These are phyloP conservation scores for Phalacrocorax aristotelis DNA, from an alignment of 2,113 vertebrate genomes.

Conservation along the genomic window DNA sequence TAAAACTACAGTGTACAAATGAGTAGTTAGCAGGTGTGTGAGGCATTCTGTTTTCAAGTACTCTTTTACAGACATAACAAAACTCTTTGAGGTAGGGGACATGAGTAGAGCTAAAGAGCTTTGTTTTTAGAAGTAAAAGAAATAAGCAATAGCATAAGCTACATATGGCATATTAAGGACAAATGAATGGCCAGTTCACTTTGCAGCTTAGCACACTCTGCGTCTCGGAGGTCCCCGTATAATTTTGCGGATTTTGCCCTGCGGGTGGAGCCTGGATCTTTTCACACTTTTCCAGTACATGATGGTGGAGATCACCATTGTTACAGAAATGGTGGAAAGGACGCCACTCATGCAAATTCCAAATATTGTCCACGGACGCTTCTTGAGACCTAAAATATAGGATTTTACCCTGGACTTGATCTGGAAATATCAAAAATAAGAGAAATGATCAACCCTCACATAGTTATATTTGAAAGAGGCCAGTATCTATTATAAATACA, in stretches of 20 bases:
- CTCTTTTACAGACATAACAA: slow-evolving; percentile 90
- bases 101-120: slow-evolving; percentile 28
- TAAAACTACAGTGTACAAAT: not conserved
- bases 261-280: slow-evolving; percentile 83
- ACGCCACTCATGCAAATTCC: slow-evolving; percentile 84
- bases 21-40: not conserved
- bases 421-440: slow-evolving; percentile 82
- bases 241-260: slow-evolving; percentile 86
- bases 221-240: slow-evolving; percentile 76
- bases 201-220: slow-evolving; percentile 61
- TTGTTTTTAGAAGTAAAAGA: slow-evolving; percentile 18
- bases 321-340: slow-evolving; percentile 80
- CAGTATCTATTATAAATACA: not conserved
- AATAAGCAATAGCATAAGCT: not conserved
- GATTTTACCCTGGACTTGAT: slow-evolving; percentile 86
- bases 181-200: slow-evolving; percentile 63
- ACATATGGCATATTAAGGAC: slow-evolving; percentile 67
- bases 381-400: slow-evolving; percentile 88
- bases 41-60: slow-evolving; percentile 79
- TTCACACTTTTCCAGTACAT: slow-evolving; percentile 87
- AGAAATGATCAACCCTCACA: slow-evolving; percentile 40
- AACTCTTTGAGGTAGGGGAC: slow-evolving; percentile 56
- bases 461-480: not conserved
- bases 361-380: slow-evolving; percentile 83
- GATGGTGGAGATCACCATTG: slow-evolving; percentile 84